A percentile compares a stretch with the other conserved stretches of the same genome.
phyloP scores from a whole-genome alignment of 2,797 vertebrate genomes.

The Anisognathus igniventris region DNA sequence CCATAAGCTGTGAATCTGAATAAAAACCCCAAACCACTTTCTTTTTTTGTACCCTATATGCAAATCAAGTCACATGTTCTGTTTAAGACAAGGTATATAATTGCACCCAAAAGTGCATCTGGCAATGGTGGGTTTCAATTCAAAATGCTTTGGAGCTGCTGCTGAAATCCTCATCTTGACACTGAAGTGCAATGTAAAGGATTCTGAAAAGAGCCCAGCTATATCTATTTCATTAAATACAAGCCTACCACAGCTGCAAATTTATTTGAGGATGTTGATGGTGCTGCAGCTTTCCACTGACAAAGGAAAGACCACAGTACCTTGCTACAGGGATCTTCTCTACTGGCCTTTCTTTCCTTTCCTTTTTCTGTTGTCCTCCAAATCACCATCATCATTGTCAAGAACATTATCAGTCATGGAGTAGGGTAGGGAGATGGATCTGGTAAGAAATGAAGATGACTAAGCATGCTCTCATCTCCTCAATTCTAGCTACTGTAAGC shows the following conservation, averaged over 20 bases:
- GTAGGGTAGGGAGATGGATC: not conserved
- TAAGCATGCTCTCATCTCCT: not conserved
- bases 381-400: not conserved
- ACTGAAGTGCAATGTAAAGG: not conserved
- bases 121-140: not conserved
- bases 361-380: not conserved
- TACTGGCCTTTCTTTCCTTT: not conserved
- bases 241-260: not conserved
- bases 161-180: not conserved
- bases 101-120: not conserved
- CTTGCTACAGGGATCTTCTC: not conserved
- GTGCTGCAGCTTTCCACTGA: not conserved
- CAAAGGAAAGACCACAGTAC: not conserved
- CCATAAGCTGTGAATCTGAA: not conserved
- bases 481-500: not conserved
- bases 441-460: not conserved
- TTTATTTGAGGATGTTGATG: not conserved
- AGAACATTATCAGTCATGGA: not conserved
- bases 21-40: not conserved
- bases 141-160: constrained; percentile 16
- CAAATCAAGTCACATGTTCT: not conserved
- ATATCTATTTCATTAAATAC: not conserved
- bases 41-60: not conserved
- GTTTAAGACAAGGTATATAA: not conserved
- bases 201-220: not conserved